Evolutionary conservation across 2,888 invertebrate genomes (phyloP), one percentile per base, ranked within the genome.

Genomic region (Heliconius cydno): DNA sequence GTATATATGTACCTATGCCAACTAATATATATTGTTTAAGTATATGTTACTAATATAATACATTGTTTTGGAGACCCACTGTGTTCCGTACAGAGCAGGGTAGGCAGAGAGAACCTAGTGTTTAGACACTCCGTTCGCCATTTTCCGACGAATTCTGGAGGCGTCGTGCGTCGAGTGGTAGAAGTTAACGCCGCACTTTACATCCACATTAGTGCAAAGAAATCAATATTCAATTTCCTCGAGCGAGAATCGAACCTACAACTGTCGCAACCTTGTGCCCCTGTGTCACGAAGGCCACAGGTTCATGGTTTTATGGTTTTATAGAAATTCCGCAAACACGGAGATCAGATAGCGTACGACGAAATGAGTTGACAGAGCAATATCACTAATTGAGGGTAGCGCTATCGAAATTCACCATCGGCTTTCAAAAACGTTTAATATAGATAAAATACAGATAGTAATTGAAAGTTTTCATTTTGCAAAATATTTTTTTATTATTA

Each of bases 381-480:
- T 84, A 83, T 82, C 78, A 80, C 80, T 84, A 83, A 84, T 84
- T 84, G 84, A 83, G 60, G 77, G 79, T 75, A 72, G 15, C 76
- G 79, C 71, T 82, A 82, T 82, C 82, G 76, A 78, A 38, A 65
- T 76, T 78, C 78, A 73, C 75, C 63, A 80, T 80, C 81, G 30
- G 79, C 81, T 79, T 79, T 80, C 71, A 78, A 76, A 60, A 73
- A 41, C 77, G 81, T 70, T 82, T 79, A 81, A 75, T 77, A 79
- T 79, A 68, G 78, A 82, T 81, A 68, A 76, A 76, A 77, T 75
- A 41, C 65, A n/a, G 41, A 74, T 41, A 41, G 75, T 41, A 7
- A 74, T 74, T 63, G 74, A 75, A 75, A 41, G 10, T 65, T 73
- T 60, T 38, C 60, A 73, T 30, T 60, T 34, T 38, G 25, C 4